phyloP scores from a whole-genome alignment of 2,797 vertebrate genomes.

The Sebastes kiyomatsui region DNA sequence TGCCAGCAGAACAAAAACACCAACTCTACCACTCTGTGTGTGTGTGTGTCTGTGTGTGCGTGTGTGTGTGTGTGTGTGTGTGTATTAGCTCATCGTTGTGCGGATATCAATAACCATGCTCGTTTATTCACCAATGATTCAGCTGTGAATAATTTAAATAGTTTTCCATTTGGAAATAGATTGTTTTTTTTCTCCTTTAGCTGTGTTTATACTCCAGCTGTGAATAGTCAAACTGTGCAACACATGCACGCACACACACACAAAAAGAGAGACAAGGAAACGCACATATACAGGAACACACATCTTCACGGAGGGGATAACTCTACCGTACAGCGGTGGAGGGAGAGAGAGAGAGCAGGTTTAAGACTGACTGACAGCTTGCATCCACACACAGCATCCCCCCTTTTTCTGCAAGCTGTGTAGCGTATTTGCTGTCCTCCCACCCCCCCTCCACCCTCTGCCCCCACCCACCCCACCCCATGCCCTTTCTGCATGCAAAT shows the following conservation, averaged over 20 bases:
- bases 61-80: slow-evolving; percentile 13
- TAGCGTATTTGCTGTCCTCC: slow-evolving; percentile 69
- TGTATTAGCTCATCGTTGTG: slow-evolving; percentile 60
- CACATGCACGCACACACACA: slow-evolving; percentile 23
- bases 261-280: slow-evolving; percentile 53
- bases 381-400: slow-evolving; percentile 75
- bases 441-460: slow-evolving; percentile 28
- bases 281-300: slow-evolving; percentile 70
- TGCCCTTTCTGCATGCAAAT: slow-evolving; percentile 80
- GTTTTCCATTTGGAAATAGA: slow-evolving; percentile 79
- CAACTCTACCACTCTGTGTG: slow-evolving; percentile 67
- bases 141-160: slow-evolving; percentile 80
- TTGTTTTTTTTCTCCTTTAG: slow-evolving; percentile 68
- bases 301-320: slow-evolving; percentile 77
- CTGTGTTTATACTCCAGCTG: slow-evolving; percentile 73
- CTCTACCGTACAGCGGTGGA: slow-evolving; percentile 66
- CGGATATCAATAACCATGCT: slow-evolving; percentile 81
- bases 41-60: slow-evolving; percentile 28
- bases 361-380: slow-evolving; percentile 84
- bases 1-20: slow-evolving; percentile 81
- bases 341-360: slow-evolving; percentile 52
- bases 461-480: neutral
- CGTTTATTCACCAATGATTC: slow-evolving; percentile 82
- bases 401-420: slow-evolving; percentile 74
- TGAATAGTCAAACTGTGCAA: slow-evolving; percentile 51